Evolutionary conservation across 1,140 invertebrate genomes (phyloP).

Genomic region (Mizuhopecten yessoensis): DNA sequence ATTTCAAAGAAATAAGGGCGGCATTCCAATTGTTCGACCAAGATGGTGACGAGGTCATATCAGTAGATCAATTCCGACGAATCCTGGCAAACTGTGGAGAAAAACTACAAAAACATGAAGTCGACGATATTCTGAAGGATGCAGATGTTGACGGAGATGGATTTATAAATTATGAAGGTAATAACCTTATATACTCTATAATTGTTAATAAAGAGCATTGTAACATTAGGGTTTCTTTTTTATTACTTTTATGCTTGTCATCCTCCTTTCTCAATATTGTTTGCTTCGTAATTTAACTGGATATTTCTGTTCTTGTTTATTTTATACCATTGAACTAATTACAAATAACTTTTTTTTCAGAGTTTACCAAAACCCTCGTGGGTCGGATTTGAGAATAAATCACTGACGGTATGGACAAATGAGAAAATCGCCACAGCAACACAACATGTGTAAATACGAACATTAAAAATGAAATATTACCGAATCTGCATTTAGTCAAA

Average conservation of each 20-base stretch:
- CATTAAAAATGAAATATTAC: no score
- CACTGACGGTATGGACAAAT: neutral
- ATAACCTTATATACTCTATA: neutral
- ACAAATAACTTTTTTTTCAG: neutral
- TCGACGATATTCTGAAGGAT: neutral
- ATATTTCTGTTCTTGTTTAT: no score
- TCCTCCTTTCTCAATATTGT: no score
- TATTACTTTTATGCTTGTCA: no score
- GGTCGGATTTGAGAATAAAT: neutral
- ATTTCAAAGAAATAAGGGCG: neutral
- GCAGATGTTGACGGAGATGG: neutral
- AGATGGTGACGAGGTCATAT: neutral
- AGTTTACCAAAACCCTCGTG: neutral
- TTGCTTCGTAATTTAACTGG: no score
- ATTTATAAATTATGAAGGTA: neutral
- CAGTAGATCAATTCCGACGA: neutral
- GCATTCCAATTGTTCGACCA: neutral
- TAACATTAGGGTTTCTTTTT: no score
- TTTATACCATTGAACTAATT: no score
- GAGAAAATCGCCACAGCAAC: no score
- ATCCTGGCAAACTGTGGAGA: conserved; percentile 18
- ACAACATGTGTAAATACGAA: no score
- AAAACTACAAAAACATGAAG: neutral
- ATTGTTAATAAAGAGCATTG: no score
- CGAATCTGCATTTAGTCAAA: no score